Evolutionary conservation across 2,797 vertebrate genomes (phyloP).

Genomic region (Potorous gilbertii): DNA sequence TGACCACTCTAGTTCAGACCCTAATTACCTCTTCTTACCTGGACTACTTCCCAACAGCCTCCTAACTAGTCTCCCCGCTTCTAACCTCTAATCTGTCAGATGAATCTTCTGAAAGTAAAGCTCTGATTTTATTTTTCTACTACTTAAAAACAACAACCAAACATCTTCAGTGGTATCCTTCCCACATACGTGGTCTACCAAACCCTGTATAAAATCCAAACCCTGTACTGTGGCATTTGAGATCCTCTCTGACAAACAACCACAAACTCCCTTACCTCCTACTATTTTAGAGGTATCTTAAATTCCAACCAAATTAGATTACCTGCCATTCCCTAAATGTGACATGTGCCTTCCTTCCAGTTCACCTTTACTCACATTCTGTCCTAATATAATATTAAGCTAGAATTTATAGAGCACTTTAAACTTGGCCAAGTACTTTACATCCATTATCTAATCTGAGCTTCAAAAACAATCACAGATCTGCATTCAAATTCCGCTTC

Average conservation of each 20-base stretch:
- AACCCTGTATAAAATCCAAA: not conserved
- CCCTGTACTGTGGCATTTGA: not conserved
- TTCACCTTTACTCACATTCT: not conserved
- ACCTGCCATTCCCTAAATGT: not conserved
- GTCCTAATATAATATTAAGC: not conserved
- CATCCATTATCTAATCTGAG: not conserved
- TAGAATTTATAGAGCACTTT: not conserved
- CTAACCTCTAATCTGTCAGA: not conserved
- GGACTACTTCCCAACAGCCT: not conserved
- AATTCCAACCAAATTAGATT: not conserved
- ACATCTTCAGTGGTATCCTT: not conserved
- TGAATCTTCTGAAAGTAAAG: not conserved
- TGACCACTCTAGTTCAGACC: not conserved
- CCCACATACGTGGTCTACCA: not conserved
- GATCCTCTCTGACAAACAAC: not conserved
- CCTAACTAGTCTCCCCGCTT: not conserved
- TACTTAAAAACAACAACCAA: not conserved
- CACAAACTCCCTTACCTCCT: not conserved
- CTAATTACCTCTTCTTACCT: not conserved
- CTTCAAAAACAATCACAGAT: not conserved
- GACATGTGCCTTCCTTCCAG: not conserved
- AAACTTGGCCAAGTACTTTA: not conserved
- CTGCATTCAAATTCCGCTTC: not conserved
- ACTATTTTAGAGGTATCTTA: not conserved
- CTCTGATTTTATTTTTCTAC: not conserved